Conservation (phyloP, 1,140 invertebrate genomes). For the Anadara kagoshimensis region DNA sequence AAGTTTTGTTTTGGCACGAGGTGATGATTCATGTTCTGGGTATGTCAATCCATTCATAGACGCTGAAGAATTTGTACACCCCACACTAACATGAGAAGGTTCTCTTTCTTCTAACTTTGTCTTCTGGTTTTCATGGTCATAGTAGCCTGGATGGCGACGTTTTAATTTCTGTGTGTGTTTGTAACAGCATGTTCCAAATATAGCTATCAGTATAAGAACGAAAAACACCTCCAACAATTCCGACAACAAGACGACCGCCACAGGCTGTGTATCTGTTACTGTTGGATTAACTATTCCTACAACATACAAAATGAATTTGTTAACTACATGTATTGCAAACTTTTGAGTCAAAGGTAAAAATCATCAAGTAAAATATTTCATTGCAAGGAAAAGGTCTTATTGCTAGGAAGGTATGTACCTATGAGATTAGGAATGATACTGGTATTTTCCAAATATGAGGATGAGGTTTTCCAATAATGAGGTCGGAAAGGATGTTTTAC, state of each 20-base stretch:
- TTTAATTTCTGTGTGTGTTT: constrained; percentile 27
- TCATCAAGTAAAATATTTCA: no score
- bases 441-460: no score
- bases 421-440: no score
- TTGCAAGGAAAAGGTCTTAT: no score
- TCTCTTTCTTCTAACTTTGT: background rate
- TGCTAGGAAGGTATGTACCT: no score
- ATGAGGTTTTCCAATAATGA: no score
- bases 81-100: background rate
- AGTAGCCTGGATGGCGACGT: constrained; percentile 3
- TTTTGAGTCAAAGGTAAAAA: no score
- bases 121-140: constrained; percentile 7
- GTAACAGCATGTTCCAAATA: constrained; percentile 46
- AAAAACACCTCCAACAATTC: constrained; percentile 47
- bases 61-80: constrained; percentile 12
- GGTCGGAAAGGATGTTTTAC: no score
- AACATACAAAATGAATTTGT: background rate
- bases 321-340: no score
- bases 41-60: background rate
- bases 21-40: constrained; percentile 28
- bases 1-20: constrained; percentile 33
- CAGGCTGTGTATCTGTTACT: constrained; percentile 11
- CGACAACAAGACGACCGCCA: constrained; percentile 41
- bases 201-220: constrained; percentile 43
- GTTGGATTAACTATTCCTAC: constrained; percentile 7